Evolutionary conservation across 1,140 invertebrate genomes (phyloP).

Genomic region (Lanistes nyassanus): DNA sequence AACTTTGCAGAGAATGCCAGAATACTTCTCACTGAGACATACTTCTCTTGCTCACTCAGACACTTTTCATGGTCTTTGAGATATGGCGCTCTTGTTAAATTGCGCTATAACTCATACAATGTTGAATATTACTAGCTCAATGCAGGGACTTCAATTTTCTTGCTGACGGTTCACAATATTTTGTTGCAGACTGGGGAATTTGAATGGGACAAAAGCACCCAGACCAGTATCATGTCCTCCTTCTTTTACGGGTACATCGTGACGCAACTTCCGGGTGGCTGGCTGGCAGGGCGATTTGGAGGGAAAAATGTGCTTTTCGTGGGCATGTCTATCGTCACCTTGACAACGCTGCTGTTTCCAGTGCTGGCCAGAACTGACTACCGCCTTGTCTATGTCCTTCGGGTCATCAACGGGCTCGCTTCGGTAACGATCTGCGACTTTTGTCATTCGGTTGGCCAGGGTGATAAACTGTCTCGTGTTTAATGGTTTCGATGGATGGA

Average conservation of each 20-base stretch:
- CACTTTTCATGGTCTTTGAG: no score
- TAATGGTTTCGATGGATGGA: no score
- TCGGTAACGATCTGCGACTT: slow-evolving; percentile 36
- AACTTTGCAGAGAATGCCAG: no score
- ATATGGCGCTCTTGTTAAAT: neutral
- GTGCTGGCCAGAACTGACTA: slow-evolving; percentile 42
- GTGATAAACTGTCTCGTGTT: no score
- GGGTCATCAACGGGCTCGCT: slow-evolving; percentile 45
- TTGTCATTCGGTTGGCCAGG: neutral
- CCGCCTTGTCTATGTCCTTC: slow-evolving; percentile 35
- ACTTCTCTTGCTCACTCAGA: no score
- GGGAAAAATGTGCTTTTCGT: slow-evolving; percentile 56
- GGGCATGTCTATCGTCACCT: slow-evolving; percentile 38
- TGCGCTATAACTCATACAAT: neutral
- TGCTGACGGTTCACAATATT: neutral
- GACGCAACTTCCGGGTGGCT: slow-evolving; percentile 79
- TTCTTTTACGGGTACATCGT: slow-evolving; percentile 68
- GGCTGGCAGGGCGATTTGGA: slow-evolving; percentile 67
- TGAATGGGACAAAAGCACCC: slow-evolving; percentile 33
- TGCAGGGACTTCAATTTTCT: neutral
- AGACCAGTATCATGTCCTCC: slow-evolving; percentile 24
- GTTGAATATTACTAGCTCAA: neutral
- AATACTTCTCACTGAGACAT: no score
- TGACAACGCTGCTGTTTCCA: slow-evolving; percentile 44
- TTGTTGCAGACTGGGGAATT: slow-evolving; percentile 72